Evolutionary conservation across 2,113 vertebrate species (phyloP), one percentile per base, ranked within the genome.

Genomic region (Anarrhichthys ocellatus): DNA sequence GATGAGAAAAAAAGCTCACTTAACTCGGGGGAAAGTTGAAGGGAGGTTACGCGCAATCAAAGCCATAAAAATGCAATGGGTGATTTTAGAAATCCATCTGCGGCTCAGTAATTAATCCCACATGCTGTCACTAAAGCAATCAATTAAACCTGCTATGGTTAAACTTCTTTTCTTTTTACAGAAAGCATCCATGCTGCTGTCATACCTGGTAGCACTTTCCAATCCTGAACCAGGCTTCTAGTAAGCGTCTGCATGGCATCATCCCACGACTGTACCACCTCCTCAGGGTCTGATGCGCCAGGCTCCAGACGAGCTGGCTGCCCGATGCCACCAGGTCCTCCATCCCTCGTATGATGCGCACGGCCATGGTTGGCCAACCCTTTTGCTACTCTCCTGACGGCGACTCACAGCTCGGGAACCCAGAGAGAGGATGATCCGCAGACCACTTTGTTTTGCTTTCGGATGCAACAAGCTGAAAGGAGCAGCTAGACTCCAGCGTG

Each of bases 181-280:
- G 50, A 48, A 58, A 24, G 34, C 0, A 46, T 58, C 42, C 36
- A n/a, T 32, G 48, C 18, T 48, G 29, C 44, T 36, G 63, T 44
- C 92, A 83, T 97, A 99, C 98, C 98, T 99, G 97, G 93, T 97
- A 99, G 88, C 97, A 94, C 5, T 97, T 96, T 59, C 95, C 95
- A 77, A 97, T 95, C 80, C 94, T 95, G 48, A 97, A 96, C 97
- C 97, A 98, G 0, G 96, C 94, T 84, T 96, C 95, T 82, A 99
- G 93, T 67, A 96, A 92, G 91, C 96, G 96, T 70, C 96, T 96
- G 85, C 97, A 97, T 5, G 97, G 96, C 87, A 96, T 92, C 87
- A 97, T 87, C 78, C 96, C 93, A 13, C 94, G 94, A 0, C 93
- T 90, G 88, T 96, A 98, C 96, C 97, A 99, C 22, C 96, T 94